Evolutionary conservation across 2,888 invertebrate genomes (phyloP), one percentile per base, ranked within the genome.

Genomic region (Pherbina coryleti): DNA sequence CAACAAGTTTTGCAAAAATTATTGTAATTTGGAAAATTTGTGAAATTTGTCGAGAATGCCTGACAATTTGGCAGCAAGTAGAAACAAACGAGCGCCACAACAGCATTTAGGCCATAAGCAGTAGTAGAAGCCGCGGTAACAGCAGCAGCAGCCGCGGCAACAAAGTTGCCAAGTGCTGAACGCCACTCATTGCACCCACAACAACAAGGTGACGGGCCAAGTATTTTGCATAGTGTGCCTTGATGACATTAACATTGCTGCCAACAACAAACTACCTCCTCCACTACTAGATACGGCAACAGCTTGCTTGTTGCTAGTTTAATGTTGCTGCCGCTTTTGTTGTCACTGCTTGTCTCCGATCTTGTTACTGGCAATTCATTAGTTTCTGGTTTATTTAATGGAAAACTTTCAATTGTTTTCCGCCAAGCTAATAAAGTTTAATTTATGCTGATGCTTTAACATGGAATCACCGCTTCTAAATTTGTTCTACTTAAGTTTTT

Each of bases 1-100:
- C 66, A 66, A 44, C 67, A 67, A 67, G 44, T 67, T 44, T 22
- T 34, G 19, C 66, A 44, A 19, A 60, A 67, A 44, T 67, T 37
- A 67, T 19, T 11, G 67, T 7, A n/a, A 67, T 67, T 67, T 67
- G 44, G 22, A 37, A 37, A 67, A 67, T 67, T 67, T 67, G 67
- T 60, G 44, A 67, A 44, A 67, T 67, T 67, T 67, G 37, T 19
- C 67, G 44, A 44, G 44, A 37, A 67, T 11, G 19, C 25, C 57
- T 37, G 67, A 37, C 22, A 17, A 67, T 67, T 67, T 67, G 67
- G 67, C 44, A 44, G 31, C 37, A 44, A 44, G 11, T 2, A 44
- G 44, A 44, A 37, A 37, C 37, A 37, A 9, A 57, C 22, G 57
- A 25, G 19, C 22, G 22, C 57, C 22, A 9, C 57, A 11, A 57